Conservation (phyloP, 2,888 invertebrate species). For the Drosophila mulleri region DNA sequence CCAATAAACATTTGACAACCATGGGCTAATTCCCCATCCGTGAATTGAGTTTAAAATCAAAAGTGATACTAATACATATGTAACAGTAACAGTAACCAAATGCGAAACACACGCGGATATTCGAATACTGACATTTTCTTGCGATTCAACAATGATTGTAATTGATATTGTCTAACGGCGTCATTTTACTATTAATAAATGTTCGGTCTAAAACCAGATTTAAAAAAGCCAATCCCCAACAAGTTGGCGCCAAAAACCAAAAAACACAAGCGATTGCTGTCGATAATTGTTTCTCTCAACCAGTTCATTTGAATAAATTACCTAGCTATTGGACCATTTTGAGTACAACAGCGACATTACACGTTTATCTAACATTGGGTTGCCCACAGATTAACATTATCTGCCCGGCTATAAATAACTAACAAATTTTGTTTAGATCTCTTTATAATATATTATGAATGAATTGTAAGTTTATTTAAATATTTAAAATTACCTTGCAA, state of each 20-base stretch:
- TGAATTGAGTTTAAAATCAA: constrained; percentile 63
- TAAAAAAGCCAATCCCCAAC: not conserved
- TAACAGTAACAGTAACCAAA: constrained; percentile 11
- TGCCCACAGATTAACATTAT: not conserved
- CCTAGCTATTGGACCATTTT: constrained; percentile 2
- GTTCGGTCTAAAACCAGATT: constrained; percentile 38
- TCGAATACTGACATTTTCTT: constrained; percentile 56
- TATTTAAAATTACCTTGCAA: not conserved
- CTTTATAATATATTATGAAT: not conserved
- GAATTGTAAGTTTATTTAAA: not conserved
- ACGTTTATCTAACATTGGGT: constrained; percentile 11
- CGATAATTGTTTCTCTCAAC: constrained; percentile 9
- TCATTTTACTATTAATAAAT: constrained; percentile 71
- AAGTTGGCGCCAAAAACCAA: constrained; percentile 36
- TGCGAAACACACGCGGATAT: constrained; percentile 24
- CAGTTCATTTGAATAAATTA: constrained; percentile 15
- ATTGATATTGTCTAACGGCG: constrained; percentile 46
- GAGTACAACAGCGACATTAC: not conserved
- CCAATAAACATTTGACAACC: constrained; percentile 61
- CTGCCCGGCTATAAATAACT: not conserved
- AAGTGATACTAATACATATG: constrained; percentile 78
- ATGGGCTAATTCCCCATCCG: constrained; percentile 56
- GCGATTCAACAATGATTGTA: constrained; percentile 64
- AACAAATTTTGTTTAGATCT: too few species aligned
- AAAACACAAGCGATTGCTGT: constrained; percentile 9